A percentile compares a stretch with the other conserved stretches of the same genome.
Conservation (phyloP, 64 coral and sea anemone genomes). For the Actinia tenebrosa region DNA sequence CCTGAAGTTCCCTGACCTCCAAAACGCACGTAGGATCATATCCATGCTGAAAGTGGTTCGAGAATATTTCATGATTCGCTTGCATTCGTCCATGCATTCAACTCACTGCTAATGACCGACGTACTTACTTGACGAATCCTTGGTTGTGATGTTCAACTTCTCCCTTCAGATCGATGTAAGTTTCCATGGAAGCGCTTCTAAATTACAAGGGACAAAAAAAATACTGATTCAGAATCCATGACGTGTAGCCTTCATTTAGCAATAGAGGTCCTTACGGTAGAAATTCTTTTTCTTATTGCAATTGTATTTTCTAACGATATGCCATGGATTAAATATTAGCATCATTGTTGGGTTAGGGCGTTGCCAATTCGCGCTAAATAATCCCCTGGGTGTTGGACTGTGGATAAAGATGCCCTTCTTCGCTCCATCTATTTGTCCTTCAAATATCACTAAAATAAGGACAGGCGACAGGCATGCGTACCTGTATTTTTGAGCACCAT, state of each 20-base stretch:
- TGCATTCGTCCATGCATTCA: too few relatives aligned
- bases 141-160: constrained; percentile 54
- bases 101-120: neutral
- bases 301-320: too few relatives aligned
- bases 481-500: constrained; percentile 11
- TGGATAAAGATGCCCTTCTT: too few relatives aligned
- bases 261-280: too few relatives aligned
- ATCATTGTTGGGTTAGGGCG: too few relatives aligned
- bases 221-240: too few relatives aligned
- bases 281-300: too few relatives aligned
- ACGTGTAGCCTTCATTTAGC: too few relatives aligned
- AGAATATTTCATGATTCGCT: neutral
- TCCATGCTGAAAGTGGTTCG: constrained; percentile 60
- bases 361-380: too few relatives aligned
- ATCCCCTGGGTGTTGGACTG: too few relatives aligned
- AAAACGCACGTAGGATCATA: constrained; percentile 87
- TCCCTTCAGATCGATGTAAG: constrained; percentile 30
- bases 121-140: constrained; percentile 66
- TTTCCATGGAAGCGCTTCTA: constrained; percentile 52
- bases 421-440: neutral
- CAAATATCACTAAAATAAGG: neutral
- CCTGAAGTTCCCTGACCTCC: constrained; percentile 85
- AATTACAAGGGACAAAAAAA: neutral
- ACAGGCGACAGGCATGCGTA: neutral
- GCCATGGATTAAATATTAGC: too few relatives aligned